These are phyloP conservation scores for Notothenia rossii DNA, from an alignment of 2,113 vertebrate species.

Conservation along the genomic window DNA sequence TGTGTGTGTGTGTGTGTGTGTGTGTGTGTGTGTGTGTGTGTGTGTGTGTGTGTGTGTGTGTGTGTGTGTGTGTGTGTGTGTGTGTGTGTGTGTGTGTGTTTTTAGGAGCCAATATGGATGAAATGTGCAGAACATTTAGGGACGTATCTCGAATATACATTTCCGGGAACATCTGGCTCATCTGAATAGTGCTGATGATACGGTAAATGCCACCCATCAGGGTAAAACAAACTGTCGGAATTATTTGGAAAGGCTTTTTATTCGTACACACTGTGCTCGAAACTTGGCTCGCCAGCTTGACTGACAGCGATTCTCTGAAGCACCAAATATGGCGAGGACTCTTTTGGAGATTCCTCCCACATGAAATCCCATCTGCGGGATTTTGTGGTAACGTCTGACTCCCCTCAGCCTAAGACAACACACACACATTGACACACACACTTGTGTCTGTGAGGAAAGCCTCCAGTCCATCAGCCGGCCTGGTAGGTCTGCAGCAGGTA, in stretches of 20 bases:
- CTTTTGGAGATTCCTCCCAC: conserved; percentile 72
- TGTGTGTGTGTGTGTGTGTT: conserved; percentile 20
- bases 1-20: no score
- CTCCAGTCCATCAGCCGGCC: conserved; percentile 11
- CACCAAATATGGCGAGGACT: conserved; percentile 77
- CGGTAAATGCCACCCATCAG: conserved; percentile 40
- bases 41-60: background rate
- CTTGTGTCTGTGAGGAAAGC: conserved; percentile 2
- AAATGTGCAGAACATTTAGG: conserved; percentile 38
- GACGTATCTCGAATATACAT: conserved; percentile 44
- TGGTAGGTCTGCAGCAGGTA: conserved; percentile 28
- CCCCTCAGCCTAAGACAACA: conserved; percentile 22
- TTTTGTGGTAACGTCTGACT: conserved; percentile 61
- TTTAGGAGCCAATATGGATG: conserved; percentile 43
- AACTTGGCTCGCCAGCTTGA: conserved; percentile 60
- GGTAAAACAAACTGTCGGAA: conserved; percentile 62
- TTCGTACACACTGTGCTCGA: conserved; percentile 65
- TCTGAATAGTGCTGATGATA: conserved; percentile 47
- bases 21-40: no score
- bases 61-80: conserved; percentile 24
- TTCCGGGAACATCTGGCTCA: conserved; percentile 39
- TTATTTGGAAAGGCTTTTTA: conserved; percentile 65
- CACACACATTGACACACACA: conserved; percentile 7
- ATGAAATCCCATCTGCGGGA: conserved; percentile 55
- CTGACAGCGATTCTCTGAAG: conserved; percentile 61